Conservation (phyloP, 2,113 vertebrate genomes). For the Gulo gulo region DNA sequence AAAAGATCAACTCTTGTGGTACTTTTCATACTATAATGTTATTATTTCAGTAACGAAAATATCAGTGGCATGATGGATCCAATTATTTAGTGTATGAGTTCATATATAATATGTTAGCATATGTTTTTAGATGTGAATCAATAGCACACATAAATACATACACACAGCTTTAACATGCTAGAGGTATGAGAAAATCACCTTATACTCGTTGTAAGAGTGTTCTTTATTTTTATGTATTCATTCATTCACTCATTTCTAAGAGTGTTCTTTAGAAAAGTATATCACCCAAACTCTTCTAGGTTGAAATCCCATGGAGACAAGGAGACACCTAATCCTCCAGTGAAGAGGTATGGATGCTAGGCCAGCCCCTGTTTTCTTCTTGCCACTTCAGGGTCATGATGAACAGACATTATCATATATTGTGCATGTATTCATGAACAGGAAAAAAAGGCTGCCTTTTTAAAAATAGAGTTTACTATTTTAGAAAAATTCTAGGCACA, state of each 20-base stretch:
- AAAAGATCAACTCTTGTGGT: background rate
- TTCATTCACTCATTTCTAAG: background rate
- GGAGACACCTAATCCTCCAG: background rate
- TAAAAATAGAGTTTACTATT: background rate
- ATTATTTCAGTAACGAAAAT: slow-evolving; percentile 14
- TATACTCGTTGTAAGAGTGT: background rate
- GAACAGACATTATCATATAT: too few species aligned
- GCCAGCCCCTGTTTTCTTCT: background rate
- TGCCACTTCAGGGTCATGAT: background rate
- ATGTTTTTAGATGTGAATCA: slow-evolving; percentile 10
- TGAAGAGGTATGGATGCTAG: background rate
- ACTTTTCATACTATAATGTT: background rate
- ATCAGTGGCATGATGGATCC: background rate
- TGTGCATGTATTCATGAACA: rapidly evolving
- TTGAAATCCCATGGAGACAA: background rate
- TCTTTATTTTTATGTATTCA: background rate
- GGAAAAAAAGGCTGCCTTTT: background rate
- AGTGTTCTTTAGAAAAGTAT: background rate
- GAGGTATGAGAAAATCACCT: background rate
- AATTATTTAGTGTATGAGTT: slow-evolving; percentile 6
- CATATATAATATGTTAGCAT: background rate
- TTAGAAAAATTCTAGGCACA: background rate
- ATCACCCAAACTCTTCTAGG: background rate
- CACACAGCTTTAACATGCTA: background rate
- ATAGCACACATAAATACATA: background rate